Evolutionary conservation across 2,113 vertebrate genomes (phyloP).

Genomic region (Spheniscus mendiculus): DNA sequence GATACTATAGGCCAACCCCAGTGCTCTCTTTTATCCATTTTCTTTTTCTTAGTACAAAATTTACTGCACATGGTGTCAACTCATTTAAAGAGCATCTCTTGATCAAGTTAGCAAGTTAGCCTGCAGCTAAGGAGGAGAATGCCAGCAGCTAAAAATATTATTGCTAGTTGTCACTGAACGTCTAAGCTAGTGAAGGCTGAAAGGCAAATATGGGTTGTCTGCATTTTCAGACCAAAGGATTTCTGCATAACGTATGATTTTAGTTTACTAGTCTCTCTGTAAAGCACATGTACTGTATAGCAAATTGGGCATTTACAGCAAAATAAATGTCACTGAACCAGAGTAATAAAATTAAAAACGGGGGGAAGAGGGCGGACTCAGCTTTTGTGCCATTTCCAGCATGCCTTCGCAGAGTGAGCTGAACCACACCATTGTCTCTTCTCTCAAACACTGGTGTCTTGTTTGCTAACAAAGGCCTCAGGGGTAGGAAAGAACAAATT

Average conservation of each 20-base stretch:
- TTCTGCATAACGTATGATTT: background rate
- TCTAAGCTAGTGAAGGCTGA: background rate
- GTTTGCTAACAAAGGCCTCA: conserved; percentile 15
- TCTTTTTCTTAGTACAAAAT: background rate
- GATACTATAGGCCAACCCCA: background rate
- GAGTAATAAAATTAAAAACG: background rate
- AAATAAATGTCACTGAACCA: background rate
- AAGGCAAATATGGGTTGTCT: background rate
- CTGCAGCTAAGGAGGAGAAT: background rate
- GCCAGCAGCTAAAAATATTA: background rate
- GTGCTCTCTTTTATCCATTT: background rate
- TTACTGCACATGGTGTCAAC: background rate
- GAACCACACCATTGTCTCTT: conserved; percentile 32
- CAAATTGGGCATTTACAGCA: background rate
- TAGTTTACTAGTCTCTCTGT: background rate
- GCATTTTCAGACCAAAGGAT: background rate
- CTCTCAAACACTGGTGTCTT: background rate
- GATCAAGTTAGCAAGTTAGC: background rate
- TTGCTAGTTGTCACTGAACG: background rate
- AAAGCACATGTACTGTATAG: background rate
- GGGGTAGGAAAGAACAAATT: background rate
- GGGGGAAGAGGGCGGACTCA: background rate
- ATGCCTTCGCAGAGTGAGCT: background rate
- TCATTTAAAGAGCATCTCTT: background rate
- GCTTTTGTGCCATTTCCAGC: background rate